These are phyloP conservation scores for Prunella fulvescens DNA, from an alignment of 2,113 vertebrate species.

Conservation along the genomic window DNA sequence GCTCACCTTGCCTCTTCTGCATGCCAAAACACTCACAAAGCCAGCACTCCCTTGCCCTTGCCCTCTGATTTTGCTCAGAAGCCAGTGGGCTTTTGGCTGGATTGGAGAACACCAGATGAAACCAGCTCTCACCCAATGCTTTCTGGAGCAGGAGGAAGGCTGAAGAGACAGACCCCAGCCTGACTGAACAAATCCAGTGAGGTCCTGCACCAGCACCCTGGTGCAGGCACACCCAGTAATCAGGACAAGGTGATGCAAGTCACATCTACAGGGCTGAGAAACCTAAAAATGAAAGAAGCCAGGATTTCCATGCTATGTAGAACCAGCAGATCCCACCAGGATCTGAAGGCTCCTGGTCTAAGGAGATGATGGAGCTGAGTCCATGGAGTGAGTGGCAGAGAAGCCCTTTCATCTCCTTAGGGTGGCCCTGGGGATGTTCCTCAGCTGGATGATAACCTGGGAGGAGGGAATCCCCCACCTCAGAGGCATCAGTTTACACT, in stretches of 20 bases:
- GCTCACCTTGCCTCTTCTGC: accelerated
- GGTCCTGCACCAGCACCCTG: accelerated
- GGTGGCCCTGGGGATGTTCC: background rate
- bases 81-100: background rate
- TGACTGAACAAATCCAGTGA: accelerated
- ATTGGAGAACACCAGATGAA: background rate
- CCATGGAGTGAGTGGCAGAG: background rate
- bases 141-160: background rate
- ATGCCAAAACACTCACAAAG: accelerated
- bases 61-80: background rate
- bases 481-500: background rate
- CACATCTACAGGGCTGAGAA: accelerated
- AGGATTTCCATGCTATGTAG: accelerated
- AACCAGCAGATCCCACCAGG: background rate
- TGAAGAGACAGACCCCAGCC: background rate
- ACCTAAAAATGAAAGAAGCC: background rate
- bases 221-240: background rate
- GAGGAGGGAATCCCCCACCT: background rate
- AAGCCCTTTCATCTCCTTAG: background rate
- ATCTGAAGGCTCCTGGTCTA: background rate
- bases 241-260: background rate
- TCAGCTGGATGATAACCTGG: background rate
- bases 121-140: background rate
- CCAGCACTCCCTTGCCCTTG: accelerated
- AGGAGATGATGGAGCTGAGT: background rate